phyloP scores from a whole-genome alignment of 2,113 vertebrate species.

The Petrocephalus zakoni region DNA sequence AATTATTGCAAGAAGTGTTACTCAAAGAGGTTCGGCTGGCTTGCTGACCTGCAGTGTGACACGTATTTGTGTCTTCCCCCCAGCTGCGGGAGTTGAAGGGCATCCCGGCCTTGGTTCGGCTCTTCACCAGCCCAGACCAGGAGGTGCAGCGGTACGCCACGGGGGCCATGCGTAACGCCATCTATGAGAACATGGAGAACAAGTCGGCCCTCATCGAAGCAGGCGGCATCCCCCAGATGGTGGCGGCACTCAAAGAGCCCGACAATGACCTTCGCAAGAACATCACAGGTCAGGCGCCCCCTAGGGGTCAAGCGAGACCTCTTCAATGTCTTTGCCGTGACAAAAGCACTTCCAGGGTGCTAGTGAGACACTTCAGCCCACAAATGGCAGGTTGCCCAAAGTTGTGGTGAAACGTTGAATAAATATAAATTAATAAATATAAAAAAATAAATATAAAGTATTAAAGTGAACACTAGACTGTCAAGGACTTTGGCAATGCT shows the following conservation, averaged over 20 bases:
- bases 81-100: constrained; percentile 81
- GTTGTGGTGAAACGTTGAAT: not conserved
- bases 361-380: not conserved
- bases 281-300: constrained; percentile 69
- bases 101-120: constrained; percentile 77
- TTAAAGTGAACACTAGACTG: not conserved
- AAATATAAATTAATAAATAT: not conserved
- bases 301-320: not conserved
- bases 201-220: constrained; percentile 80
- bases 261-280: constrained; percentile 88
- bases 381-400: not conserved
- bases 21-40: not conserved
- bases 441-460: too few species aligned
- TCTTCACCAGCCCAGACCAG: constrained; percentile 81
- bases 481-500: not conserved
- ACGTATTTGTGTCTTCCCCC: not conserved
- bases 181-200: constrained; percentile 85
- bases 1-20: not conserved
- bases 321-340: not conserved
- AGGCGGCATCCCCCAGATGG: constrained; percentile 74
- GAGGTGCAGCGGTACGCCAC: constrained; percentile 88
- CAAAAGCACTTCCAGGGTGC: not conserved
- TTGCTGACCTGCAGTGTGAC: not conserved
- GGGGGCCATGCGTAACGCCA: constrained; percentile 85
- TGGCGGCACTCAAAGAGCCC: constrained; percentile 65